Percentiles rank a stretch among this genome's conserved stretches.
These are phyloP conservation scores for Oreochromis tanganicae DNA, from an alignment of 2,113 vertebrate species.

Conservation along the genomic window DNA sequence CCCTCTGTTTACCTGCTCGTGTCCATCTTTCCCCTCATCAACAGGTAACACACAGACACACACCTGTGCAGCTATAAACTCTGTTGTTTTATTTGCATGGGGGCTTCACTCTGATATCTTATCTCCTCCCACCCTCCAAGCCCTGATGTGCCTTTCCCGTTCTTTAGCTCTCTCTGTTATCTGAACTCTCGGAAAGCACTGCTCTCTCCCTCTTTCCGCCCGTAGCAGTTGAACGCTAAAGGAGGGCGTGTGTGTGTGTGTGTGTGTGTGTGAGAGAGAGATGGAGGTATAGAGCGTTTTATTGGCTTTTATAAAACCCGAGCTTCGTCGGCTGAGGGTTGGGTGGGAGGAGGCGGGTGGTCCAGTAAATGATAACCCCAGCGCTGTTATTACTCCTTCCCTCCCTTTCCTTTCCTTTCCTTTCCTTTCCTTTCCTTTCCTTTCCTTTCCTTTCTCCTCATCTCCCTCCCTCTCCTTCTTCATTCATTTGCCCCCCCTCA, in stretches of 20 bases:
- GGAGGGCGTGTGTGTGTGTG: neutral
- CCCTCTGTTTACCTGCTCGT: constrained; percentile 76
- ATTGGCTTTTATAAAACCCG: constrained; percentile 54
- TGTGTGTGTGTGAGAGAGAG: neutral
- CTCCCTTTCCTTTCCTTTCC: neutral
- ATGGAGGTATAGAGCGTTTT: constrained; percentile 31
- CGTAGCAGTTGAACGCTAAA: neutral
- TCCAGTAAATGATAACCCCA: constrained; percentile 63
- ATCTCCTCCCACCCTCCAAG: constrained; percentile 9
- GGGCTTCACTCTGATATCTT: constrained; percentile 39
- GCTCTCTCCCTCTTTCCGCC: neutral
- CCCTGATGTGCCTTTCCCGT: neutral
- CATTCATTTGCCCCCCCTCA: neutral
- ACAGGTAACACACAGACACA: constrained; percentile 71
- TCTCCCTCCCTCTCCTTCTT: neutral
- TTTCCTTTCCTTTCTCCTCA: neutral
- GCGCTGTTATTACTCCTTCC: constrained; percentile 43
- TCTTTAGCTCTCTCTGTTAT: constrained; percentile 38
- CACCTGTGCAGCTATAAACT: neutral
- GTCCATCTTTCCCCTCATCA: constrained; percentile 76
- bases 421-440: no score
- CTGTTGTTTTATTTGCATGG: constrained; percentile 47
- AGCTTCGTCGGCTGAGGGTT: constrained; percentile 33
- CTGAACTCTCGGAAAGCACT: constrained; percentile 32
- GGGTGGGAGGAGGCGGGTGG: constrained; percentile 40